Evolutionary conservation across 1,140 invertebrate genomes (phyloP).

Genomic region (Cheumatopsyche charites): DNA sequence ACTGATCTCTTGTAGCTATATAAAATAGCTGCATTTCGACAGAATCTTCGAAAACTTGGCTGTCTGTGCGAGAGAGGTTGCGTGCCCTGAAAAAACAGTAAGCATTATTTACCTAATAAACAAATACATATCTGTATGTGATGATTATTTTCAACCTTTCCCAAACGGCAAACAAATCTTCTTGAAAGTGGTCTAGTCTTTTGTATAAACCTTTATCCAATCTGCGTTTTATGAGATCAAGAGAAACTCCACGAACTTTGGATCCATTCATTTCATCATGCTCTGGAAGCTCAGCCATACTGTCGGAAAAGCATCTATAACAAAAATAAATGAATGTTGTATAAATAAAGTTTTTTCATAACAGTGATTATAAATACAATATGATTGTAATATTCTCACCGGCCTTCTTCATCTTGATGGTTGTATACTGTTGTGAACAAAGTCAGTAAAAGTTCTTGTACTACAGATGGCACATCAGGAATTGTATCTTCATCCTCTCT

Average conservation of each 20-base stretch:
- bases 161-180: conserved; percentile 94
- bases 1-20: conserved; percentile 75
- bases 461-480: conserved; percentile 85
- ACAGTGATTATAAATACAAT: background rate
- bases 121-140: no score
- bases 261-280: conserved; percentile 72
- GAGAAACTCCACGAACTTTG: conserved; percentile 77
- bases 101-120: no score
- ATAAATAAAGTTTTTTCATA: background rate
- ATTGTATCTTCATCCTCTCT: conserved; percentile 84
- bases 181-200: conserved; percentile 93
- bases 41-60: conserved; percentile 93
- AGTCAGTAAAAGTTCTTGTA: conserved; percentile 90
- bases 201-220: conserved; percentile 89
- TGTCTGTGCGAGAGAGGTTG: conserved; percentile 85
- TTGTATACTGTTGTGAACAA: conserved; percentile 95
- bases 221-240: conserved; percentile 85
- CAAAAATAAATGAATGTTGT: conserved; percentile 2
- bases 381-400: conserved; percentile 49
- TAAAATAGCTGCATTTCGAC: conserved; percentile 93
- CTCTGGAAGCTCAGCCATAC: conserved; percentile 91
- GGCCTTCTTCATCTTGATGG: conserved; percentile 93
- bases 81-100: conserved; percentile 70
- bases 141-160: conserved; percentile 65
- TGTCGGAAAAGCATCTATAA: conserved; percentile 89